Base-by-base conservation (phyloP, 2,888 invertebrate species). In the Willowsia nigromaculata region DNA sequence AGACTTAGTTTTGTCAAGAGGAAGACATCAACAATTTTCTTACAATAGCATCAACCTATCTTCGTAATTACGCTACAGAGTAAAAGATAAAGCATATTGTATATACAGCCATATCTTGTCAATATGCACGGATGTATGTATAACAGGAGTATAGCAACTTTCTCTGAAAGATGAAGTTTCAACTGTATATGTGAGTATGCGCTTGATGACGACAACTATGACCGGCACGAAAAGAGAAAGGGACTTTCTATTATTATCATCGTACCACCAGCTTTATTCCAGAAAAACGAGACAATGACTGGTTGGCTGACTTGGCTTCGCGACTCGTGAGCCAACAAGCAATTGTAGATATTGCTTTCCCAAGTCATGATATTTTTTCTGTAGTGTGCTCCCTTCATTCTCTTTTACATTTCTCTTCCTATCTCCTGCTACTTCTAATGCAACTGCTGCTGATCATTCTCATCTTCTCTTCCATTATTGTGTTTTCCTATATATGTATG, bases 331-430 rank as follows among this genome's bases (percentile, higher is more conserved):
- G n/a, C n/a, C n/a, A n/a, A n/a, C n/a, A n/a, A 47, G 18, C 82
- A 65, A 82, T 82, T 65, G 30, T 74, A n/a, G 84, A 74, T 84
- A 71, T 71, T 71, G 68, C 68, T 83, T 83, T 83, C 68, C 33
- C 68, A 37, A n/a, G 56, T 47, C 15, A n/a, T 74, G 47, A 47
- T 74, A 30, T 83, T 47, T 83, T 37, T 62, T 13, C 47, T 25
- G 56, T 18, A 56, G n/a, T 18, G 43, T 62, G 30, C 27, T 47
- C 27, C n/a, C n/a, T n/a, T n/a, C n/a, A n/a, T n/a, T n/a, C n/a
- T n/a, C n/a, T n/a, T n/a, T 56, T 53, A n/a, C 18, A 6, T 53
- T 53, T 53, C 15, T 33, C n/a, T 18, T 80, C 11, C 37, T 82
- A 3, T 43, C 18, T 13, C 27, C 62, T 15, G 1, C 56, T 62